These are phyloP conservation scores for Zapornia atra DNA, from an alignment of 2,113 vertebrate genomes.

Conservation along the genomic window DNA sequence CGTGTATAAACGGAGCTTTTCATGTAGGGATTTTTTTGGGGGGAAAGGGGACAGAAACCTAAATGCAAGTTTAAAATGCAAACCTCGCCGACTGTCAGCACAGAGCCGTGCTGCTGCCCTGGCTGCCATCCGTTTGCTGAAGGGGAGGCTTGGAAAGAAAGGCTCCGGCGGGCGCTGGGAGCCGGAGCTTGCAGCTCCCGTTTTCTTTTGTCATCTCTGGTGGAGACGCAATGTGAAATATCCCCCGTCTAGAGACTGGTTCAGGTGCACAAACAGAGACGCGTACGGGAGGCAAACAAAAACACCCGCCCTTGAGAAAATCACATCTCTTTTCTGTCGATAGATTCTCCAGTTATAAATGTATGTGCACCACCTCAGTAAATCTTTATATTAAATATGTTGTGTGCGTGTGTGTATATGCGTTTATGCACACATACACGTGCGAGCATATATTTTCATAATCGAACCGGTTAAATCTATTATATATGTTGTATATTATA, in stretches of 20 bases:
- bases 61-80: background rate
- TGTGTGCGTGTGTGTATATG: background rate
- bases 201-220: background rate
- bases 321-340: background rate
- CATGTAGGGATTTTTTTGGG: background rate
- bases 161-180: background rate
- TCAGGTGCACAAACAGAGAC: background rate
- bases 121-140: background rate
- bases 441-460: background rate
- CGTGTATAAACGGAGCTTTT: background rate
- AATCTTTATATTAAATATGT: background rate
- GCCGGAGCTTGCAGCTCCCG: background rate
- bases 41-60: no score
- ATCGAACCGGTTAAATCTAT: constrained; percentile 7
- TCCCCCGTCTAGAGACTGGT: background rate
- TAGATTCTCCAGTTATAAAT: background rate
- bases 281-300: background rate
- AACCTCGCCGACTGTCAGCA: background rate
- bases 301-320: background rate
- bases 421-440: background rate
- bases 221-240: background rate
- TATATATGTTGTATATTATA: background rate
- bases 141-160: background rate
- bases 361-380: background rate
- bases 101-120: background rate